phyloP scores from a whole-genome alignment of 2,113 vertebrate species.

The Siniperca chuatsi region DNA sequence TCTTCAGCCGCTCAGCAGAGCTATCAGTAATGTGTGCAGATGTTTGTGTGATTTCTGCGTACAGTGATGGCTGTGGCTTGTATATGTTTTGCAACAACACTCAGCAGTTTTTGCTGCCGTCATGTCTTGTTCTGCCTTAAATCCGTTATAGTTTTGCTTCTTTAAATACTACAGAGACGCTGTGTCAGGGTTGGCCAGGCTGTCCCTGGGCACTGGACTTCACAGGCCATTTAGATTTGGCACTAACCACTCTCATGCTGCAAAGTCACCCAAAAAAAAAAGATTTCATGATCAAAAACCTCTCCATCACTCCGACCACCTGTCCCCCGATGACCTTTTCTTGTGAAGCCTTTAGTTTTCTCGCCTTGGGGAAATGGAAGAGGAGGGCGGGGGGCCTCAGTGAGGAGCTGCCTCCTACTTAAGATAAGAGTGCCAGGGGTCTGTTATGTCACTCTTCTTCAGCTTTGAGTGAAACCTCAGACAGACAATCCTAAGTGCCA shows the following conservation, averaged over 20 bases:
- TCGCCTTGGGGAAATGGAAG: constrained; percentile 12
- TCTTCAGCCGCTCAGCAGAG: constrained; percentile 42
- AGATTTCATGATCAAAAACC: constrained; percentile 54
- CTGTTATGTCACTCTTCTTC: constrained; percentile 49
- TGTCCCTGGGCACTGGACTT: constrained; percentile 43
- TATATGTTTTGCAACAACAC: constrained; percentile 29
- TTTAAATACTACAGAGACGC: constrained; percentile 38
- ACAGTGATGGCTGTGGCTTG: constrained; percentile 20
- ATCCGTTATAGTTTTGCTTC: constrained; percentile 47
- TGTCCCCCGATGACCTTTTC: constrained; percentile 41
- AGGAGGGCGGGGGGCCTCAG: background rate
- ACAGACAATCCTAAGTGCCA: constrained; percentile 16
- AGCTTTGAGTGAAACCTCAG: constrained; percentile 38
- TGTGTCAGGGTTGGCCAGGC: constrained; percentile 48
- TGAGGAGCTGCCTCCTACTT: constrained; percentile 46
- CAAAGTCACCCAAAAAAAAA: constrained; percentile 53
- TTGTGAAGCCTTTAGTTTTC: constrained; percentile 41
- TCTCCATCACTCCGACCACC: constrained; percentile 59
- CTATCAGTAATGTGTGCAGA: constrained; percentile 16
- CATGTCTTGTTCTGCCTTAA: constrained; percentile 54
- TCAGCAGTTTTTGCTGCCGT: constrained; percentile 34
- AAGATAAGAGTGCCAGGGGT: constrained; percentile 36
- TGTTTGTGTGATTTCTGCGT: constrained; percentile 18
- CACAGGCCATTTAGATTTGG: constrained; percentile 66
- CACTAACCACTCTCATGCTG: constrained; percentile 48